phyloP scores from a whole-genome alignment of 2,797 vertebrate species.

The Schizopygopsis pylzovi region DNA sequence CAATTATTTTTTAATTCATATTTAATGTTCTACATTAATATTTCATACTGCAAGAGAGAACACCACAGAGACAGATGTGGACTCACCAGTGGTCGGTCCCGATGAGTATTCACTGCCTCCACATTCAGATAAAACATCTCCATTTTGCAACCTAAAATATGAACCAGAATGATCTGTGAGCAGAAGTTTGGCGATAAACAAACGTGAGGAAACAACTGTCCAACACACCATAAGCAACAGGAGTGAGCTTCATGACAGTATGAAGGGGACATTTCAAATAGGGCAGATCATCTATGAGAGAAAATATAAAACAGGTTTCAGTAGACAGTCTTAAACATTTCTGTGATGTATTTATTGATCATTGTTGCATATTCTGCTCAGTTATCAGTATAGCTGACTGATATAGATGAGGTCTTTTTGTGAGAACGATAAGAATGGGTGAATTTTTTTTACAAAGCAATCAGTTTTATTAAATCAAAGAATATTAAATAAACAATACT shows the following conservation, averaged over 20 bases:
- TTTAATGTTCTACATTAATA: constrained; percentile 34
- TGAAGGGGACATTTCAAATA: constrained; percentile 96
- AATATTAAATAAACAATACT: background rate
- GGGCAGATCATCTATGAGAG: constrained; percentile 88
- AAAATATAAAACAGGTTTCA: background rate
- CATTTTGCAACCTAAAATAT: constrained; percentile 89
- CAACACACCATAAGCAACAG: constrained; percentile 91
- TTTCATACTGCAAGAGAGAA: constrained; percentile 22
- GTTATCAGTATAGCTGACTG: background rate
- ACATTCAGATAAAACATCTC: constrained; percentile 90
- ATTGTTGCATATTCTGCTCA: background rate
- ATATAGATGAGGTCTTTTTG: background rate
- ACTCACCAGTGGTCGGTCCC: constrained; percentile 91
- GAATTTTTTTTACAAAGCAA: background rate
- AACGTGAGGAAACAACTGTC: background rate
- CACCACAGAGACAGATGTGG: background rate
- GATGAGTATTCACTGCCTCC: constrained; percentile 94
- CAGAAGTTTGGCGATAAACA: background rate
- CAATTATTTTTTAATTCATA: constrained; percentile 19
- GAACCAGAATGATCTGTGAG: constrained; percentile 7
- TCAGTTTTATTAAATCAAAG: background rate
- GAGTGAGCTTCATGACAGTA: constrained; percentile 91
- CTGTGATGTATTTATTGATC: background rate
- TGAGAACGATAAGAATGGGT: background rate
- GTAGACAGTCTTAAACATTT: background rate